Base-by-base conservation (phyloP, 1,140 invertebrate species). In the Drosophila micromelanica region DNA sequence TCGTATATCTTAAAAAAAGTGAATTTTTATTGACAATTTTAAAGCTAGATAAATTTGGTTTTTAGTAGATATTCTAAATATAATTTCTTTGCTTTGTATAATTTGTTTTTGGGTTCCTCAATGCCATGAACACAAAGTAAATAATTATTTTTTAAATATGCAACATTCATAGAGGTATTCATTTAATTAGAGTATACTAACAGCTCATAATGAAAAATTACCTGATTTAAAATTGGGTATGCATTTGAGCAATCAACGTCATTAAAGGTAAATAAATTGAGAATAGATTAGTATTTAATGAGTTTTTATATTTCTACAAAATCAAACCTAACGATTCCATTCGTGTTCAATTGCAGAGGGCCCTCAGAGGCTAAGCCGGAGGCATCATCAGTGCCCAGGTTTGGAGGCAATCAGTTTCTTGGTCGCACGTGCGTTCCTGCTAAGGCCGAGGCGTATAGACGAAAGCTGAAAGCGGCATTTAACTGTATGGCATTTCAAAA, bases 281-380 rank as follows among this genome's bases (percentile, higher is more conserved):
- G 78, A 90, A 90, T 91, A 90, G 89, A 90, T 90, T 90, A 85
- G 89, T 91, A 91, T 90, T 90, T 91, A 90, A 90, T 90, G 89
- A 73, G 73, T 90, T 90, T 91, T 76, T 71, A 71, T 73, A 73
- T 89, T 78, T 82, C 57, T 55, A 61, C 42, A 60, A 74, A 73
- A 77, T 61, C 71, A 70, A 70, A 77, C 56, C 81, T 86, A 60
- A 73, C 80, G 68, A 81, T 75, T 75, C 78, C 78, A 69, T 82
- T 85, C 56, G 69, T 85, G 69, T 84, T 80, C 85, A 87, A 89
- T 87, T 87, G 62, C 46, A 57, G 64, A 56, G 48, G 46, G n/a
- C n/a, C 45, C 68, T 56, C 43, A 13, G 13, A 59, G 70, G 60
- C 68, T 45, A 51, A 43, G 65, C 76, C 78, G 67, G 43, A 65